These are phyloP conservation scores for Daboia siamensis DNA, from an alignment of 2,113 vertebrate genomes.

Conservation along the genomic window DNA sequence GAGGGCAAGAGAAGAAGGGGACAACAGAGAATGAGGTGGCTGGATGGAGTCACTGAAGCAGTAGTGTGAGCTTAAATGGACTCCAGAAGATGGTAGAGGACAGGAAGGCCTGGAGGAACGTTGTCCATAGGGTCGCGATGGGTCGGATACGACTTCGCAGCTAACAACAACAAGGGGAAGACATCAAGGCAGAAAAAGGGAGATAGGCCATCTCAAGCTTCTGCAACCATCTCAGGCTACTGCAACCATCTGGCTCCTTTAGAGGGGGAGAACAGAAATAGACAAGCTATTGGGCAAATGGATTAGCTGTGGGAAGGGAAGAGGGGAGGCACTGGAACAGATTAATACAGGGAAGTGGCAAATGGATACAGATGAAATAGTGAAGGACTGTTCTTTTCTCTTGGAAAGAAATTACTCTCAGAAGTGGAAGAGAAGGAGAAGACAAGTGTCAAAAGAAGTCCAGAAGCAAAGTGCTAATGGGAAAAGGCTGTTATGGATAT, in stretches of 20 bases:
- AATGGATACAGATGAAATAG: not conserved
- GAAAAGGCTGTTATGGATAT: not conserved
- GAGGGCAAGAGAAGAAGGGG: no score
- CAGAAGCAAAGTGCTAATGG: not conserved
- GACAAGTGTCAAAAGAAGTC: not conserved
- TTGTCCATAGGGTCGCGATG: no score
- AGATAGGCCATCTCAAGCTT: not conserved
- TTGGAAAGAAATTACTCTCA: not conserved
- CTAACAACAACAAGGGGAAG: not conserved
- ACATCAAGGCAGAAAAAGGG: not conserved
- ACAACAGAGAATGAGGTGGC: no score
- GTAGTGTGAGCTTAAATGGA: no score
- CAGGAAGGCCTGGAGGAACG: no score
- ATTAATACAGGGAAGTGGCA: not conserved
- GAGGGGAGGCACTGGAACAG: not conserved
- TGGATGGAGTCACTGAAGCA: no score
- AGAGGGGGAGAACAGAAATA: not conserved
- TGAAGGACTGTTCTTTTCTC: not conserved
- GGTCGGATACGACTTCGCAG: no score
- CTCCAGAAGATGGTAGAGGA: no score
- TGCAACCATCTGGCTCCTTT: not conserved
- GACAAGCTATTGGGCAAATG: not conserved
- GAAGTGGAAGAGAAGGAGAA: not conserved
- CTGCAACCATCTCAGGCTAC: not conserved
- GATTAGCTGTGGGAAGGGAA: not conserved